Conservation (phyloP, 1,140 invertebrate genomes). For the Dreissena rostriformis region DNA sequence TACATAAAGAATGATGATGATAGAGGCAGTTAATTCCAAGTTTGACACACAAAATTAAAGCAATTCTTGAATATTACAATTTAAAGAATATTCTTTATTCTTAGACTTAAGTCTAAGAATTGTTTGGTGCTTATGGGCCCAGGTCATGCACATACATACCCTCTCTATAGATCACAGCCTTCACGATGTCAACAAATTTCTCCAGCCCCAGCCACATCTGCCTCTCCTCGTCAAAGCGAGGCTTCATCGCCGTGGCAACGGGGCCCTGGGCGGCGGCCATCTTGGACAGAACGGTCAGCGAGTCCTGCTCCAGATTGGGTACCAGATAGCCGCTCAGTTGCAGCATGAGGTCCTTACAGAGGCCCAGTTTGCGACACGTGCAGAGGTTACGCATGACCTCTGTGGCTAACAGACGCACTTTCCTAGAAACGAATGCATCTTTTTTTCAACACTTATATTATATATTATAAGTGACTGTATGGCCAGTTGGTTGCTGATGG, state of each 20-base stretch:
- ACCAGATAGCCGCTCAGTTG: constrained; percentile 56
- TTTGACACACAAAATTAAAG: no score
- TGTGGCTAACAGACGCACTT: constrained; percentile 55
- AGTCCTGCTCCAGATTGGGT: constrained; percentile 44
- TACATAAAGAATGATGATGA: no score
- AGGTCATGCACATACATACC: constrained; percentile 20
- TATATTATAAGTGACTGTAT: no score
- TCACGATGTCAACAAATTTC: constrained; percentile 44
- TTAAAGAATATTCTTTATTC: no score
- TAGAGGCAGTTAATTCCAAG: no score
- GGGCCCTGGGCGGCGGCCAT: constrained; percentile 1
- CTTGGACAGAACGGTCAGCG: constrained; percentile 38
- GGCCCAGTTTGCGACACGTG: constrained; percentile 55
- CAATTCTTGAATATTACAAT: no score
- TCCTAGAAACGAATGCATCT: constrained; percentile 31
- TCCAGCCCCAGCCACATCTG: constrained; percentile 64
- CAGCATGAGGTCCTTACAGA: constrained; percentile 65
- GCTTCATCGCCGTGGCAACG: constrained; percentile 18
- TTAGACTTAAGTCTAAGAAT: no score
- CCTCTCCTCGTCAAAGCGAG: constrained; percentile 58
- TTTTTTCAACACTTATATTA: background rate
- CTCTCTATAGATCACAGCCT: constrained; percentile 56
- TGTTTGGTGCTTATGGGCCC: no score
- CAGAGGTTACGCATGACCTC: constrained; percentile 53
- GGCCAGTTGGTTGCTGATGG: no score